A percentile compares a stretch with the other conserved stretches of the same genome.
These are phyloP conservation scores for Gymnogyps californianus DNA, from an alignment of 2,113 vertebrate species.

Conservation along the genomic window DNA sequence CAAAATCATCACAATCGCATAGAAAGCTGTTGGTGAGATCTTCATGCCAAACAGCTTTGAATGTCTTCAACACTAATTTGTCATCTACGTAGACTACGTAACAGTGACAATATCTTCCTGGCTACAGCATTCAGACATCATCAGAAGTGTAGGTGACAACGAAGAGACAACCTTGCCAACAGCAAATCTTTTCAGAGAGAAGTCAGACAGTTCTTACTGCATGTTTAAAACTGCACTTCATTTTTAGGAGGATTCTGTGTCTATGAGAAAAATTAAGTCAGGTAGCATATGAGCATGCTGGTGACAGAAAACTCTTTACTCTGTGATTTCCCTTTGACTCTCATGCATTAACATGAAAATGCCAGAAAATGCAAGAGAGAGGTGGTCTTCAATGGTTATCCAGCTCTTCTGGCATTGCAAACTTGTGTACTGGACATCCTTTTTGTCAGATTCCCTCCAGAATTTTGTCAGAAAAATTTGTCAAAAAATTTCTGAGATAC, in stretches of 20 bases:
- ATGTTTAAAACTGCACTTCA: background rate
- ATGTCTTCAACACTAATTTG: background rate
- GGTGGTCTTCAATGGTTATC: background rate
- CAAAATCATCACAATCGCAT: background rate
- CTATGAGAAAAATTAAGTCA: background rate
- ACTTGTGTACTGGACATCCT: background rate
- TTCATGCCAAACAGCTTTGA: background rate
- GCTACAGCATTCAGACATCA: background rate
- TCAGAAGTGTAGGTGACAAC: background rate
- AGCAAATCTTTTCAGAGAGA: background rate
- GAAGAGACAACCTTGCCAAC: background rate
- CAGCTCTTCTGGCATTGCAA: background rate
- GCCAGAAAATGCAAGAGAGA: background rate
- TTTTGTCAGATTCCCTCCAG: background rate
- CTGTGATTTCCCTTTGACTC: background rate
- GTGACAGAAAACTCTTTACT: background rate
- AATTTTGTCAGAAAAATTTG: background rate
- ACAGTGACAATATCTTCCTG: background rate
- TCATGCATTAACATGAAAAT: background rate
- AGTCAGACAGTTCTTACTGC: background rate
- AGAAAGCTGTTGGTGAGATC: background rate
- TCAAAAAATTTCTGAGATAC: background rate
- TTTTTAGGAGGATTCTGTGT: background rate
- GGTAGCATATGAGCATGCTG: background rate
- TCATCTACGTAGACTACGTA: background rate